phyloP scores from a whole-genome alignment of 1,140 invertebrate genomes.

The Calephelis nemesis region DNA sequence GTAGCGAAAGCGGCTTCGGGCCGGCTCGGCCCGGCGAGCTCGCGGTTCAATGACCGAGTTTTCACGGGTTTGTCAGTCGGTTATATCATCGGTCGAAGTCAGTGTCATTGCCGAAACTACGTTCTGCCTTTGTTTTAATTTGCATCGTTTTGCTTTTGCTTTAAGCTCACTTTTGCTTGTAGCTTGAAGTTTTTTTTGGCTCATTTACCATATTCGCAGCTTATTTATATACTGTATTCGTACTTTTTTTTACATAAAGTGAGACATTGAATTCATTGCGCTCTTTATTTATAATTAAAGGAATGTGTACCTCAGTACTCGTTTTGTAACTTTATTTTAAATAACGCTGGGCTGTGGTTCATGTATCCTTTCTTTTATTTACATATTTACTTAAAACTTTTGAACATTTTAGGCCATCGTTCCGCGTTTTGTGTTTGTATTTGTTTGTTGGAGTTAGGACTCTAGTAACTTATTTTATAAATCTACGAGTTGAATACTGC shows the following conservation, averaged over 20 bases:
- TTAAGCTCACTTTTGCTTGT: slow-evolving; percentile 53
- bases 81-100: slow-evolving; percentile 79
- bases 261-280: slow-evolving; percentile 9
- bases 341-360: not conserved
- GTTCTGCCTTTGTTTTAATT: slow-evolving; percentile 47
- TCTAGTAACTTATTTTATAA: too few species aligned
- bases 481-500: too few species aligned
- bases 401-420: too few species aligned
- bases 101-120: slow-evolving; percentile 79
- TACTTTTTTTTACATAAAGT: slow-evolving; percentile 25
- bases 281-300: slow-evolving; percentile 5
- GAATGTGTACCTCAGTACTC: not conserved
- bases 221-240: slow-evolving; percentile 32
- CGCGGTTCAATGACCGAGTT: slow-evolving; percentile 79
- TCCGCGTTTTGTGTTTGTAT: too few species aligned
- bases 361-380: not conserved
- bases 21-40: slow-evolving; percentile 43
- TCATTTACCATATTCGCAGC: slow-evolving; percentile 45
- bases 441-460: too few species aligned
- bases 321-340: not conserved
- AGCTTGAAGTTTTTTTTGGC: slow-evolving; percentile 38
- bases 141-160: slow-evolving; percentile 48
- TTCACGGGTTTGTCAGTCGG: slow-evolving; percentile 79
- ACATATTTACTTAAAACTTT: not conserved
- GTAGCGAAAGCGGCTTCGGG: slow-evolving; percentile 53